phyloP scores from a whole-genome alignment of 2,797 vertebrate genomes.

The Peromyscus nudipes region DNA sequence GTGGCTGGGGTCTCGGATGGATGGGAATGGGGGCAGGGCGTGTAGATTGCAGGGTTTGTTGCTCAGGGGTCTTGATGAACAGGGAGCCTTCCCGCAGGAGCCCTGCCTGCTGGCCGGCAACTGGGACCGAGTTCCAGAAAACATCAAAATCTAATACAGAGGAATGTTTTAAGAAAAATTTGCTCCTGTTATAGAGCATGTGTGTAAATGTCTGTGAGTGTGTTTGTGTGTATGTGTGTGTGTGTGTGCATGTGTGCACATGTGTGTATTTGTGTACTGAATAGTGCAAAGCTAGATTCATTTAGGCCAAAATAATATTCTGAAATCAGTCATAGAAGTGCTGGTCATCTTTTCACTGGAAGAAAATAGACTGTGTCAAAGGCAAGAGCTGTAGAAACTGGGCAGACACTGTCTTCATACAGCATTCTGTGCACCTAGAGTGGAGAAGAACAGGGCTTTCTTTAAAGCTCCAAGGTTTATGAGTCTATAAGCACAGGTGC shows the following conservation, averaged over 20 bases:
- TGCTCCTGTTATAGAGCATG: neutral
- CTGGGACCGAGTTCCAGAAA: neutral
- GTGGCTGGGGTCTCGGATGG: no score
- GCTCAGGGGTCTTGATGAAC: no score
- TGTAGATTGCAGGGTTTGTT: no score
- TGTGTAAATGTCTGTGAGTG: neutral
- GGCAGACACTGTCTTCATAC: neutral
- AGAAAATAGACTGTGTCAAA: neutral
- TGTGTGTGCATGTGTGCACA: neutral
- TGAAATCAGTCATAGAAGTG: neutral
- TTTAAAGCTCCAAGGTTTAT: neutral
- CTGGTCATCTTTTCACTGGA: neutral
- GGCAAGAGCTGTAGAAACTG: neutral
- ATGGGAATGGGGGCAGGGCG: no score
- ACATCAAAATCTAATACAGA: neutral
- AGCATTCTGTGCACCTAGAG: fast-evolving
- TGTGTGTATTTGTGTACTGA: neutral
- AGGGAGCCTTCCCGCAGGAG: no score
- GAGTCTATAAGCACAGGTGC: neutral
- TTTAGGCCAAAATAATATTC: neutral
- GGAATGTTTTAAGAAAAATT: neutral
- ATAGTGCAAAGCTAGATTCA: neutral
- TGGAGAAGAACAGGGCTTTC: neutral
- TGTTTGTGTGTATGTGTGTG: neutral
- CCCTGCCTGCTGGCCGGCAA: no score